Percentiles rank a stretch among this genome's conserved stretches.
phyloP scores from a whole-genome alignment of 2,888 invertebrate genomes.

The Drosophila setosimentum region DNA sequence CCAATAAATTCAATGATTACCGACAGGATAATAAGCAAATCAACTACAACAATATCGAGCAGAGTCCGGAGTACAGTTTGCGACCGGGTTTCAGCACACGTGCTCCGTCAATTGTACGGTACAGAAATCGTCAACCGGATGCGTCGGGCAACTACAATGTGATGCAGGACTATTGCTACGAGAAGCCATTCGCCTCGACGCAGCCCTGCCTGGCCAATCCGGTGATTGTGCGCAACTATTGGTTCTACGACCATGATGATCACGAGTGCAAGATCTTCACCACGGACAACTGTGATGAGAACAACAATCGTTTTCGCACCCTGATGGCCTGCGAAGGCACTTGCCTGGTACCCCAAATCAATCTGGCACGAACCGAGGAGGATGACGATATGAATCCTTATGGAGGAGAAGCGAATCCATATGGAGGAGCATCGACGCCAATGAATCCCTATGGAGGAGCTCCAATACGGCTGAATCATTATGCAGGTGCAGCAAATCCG shows the following conservation, averaged over 20 bases:
- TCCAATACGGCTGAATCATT: not conserved
- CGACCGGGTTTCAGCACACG: constrained; percentile 33
- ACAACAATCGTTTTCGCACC: constrained; percentile 75
- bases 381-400: constrained; percentile 28
- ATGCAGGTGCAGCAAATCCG: constrained; percentile 8
- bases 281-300: constrained; percentile 78
- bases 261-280: constrained; percentile 79
- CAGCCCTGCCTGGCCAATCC: constrained; percentile 62
- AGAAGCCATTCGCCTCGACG: constrained; percentile 64
- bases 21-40: constrained; percentile 3
- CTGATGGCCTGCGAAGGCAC: constrained; percentile 72
- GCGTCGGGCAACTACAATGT: constrained; percentile 50
- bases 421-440: not conserved
- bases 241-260: constrained; percentile 81
- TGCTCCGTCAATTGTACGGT: constrained; percentile 35
- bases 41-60: constrained; percentile 11
- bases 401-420: constrained; percentile 1
- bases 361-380: constrained; percentile 50
- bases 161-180: constrained; percentile 72
- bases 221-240: constrained; percentile 66
- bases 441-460: not conserved
- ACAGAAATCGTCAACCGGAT: constrained; percentile 33
- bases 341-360: constrained; percentile 64
- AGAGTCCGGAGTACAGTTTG: not conserved
- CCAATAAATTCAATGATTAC: constrained; percentile 16